Evolutionary conservation across 2,113 vertebrate genomes (phyloP).

Genomic region (Falcunculus frontatus): DNA sequence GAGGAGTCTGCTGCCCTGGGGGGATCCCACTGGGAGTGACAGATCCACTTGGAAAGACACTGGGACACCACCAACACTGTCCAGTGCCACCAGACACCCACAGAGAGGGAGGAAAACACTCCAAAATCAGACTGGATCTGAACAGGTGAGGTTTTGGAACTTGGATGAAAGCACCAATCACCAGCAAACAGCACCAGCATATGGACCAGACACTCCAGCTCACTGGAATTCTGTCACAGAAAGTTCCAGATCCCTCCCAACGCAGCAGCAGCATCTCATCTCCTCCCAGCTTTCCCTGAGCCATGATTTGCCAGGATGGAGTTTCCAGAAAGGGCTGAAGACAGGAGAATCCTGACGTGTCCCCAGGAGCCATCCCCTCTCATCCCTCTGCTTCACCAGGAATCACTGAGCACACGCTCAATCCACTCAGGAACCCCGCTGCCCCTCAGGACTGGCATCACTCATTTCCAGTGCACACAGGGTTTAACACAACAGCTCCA

Average conservation of each 20-base stretch:
- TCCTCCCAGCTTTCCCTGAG: background rate
- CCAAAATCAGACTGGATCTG: too few relatives aligned
- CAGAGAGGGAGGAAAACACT: background rate
- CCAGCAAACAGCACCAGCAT: background rate
- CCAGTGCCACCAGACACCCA: background rate
- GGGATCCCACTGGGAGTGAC: background rate
- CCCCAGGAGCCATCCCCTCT: background rate
- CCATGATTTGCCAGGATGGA: background rate
- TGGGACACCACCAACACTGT: background rate
- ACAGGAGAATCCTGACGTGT: rapidly evolving
- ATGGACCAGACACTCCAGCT: rapidly evolving
- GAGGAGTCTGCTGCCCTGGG: rapidly evolving
- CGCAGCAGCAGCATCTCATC: background rate
- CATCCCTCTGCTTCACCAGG: background rate
- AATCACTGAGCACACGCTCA: background rate
- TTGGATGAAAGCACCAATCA: background rate
- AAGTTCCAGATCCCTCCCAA: background rate
- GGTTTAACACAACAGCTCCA: background rate
- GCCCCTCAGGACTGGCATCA: background rate
- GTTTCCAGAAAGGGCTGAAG: background rate
- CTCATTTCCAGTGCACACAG: background rate
- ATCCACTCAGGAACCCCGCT: background rate
- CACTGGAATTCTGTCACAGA: background rate
- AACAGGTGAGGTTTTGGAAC: background rate
- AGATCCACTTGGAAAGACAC: background rate